Evolutionary conservation across 2,888 invertebrate genomes (phyloP), one percentile per base, ranked within the genome.

Genomic region (Ischnus inquisitorius): DNA sequence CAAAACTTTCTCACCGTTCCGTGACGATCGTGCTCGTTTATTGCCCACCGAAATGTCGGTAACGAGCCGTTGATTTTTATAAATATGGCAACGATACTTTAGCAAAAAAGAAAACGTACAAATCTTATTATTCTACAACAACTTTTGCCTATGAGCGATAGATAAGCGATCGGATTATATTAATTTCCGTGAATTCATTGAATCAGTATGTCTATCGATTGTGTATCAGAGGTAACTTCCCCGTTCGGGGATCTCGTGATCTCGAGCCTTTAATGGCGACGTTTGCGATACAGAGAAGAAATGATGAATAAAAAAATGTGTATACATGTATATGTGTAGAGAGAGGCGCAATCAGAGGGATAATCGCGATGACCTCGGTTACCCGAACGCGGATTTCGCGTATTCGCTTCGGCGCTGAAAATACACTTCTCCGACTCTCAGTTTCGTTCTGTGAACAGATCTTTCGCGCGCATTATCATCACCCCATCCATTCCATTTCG

Each of bases 401-500:
- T 64, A 85, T 79, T 82, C 57, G 69, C 46, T 10, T 48, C 60
- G 69, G 10, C 48, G 71, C 62, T 69, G 68, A 62, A 78, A 69
- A 69, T 64, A 75, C 43, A 75, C 62, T 48, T 14, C 34, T 1
- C 8, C 14, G 41, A 28, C 46, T n/a, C 60, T 39, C 39, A 60
- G 57, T 48, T 6, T 10, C 28, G 12, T n/a, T n/a, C 22, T 28
- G n/a, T 6, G 25, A 25, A 43, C 28, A 48, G 46, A 62, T 25
- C 48, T 54, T 12, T 16, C 64, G 51, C 54, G 68, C 69, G 54
- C 90, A 90, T 43, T 90, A 91, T 92, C 91, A 91, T 92, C 91
- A 90, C 91, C 92, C 92, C 91, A 90, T 92, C 91, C 91, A 91
- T 90, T 92, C 90, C 91, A 91, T 92, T 92, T 93, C 90, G 90